phyloP scores from a whole-genome alignment of 2,888 invertebrate species.

The Ennomos erosarius region DNA sequence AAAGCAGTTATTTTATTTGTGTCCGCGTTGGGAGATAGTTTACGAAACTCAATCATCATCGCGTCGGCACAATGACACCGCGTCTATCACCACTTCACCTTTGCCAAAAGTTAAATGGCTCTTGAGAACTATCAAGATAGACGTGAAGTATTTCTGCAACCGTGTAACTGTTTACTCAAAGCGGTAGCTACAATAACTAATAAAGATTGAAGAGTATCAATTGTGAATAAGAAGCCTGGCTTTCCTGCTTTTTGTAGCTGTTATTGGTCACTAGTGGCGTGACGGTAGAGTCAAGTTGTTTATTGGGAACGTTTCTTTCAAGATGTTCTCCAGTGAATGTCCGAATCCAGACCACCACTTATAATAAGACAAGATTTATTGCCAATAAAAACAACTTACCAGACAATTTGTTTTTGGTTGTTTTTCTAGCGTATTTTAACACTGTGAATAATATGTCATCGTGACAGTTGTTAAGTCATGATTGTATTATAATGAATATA shows the following conservation, averaged over 20 bases:
- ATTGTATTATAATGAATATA: too few relatives aligned
- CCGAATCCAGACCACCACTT: constrained; percentile 2
- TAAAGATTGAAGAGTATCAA: constrained; percentile 6
- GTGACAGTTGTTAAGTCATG: too few relatives aligned
- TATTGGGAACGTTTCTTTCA: not conserved
- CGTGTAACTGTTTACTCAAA: not conserved
- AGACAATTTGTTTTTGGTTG: not conserved
- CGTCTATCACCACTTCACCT: not conserved
- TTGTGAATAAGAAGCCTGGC: constrained; percentile 10
- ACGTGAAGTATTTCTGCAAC: not conserved
- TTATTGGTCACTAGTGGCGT: constrained; percentile 1
- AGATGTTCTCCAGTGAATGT: constrained; percentile 6
- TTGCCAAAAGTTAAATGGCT: not conserved
- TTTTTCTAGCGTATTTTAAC: too few relatives aligned
- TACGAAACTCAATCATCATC: constrained; percentile 1
- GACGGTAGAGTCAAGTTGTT: not conserved
- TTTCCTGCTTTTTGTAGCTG: constrained; percentile 6
- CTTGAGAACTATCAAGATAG: not conserved
- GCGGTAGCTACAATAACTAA: constrained; percentile 14
- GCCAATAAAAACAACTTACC: not conserved
- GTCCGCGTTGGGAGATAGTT: not conserved
- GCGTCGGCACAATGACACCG: not conserved
- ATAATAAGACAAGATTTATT: constrained; percentile 2
- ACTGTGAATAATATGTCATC: too few relatives aligned
- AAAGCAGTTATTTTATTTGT: constrained; percentile 3